phyloP scores from a whole-genome alignment of 2,113 vertebrate species.

The Alectura lathami region DNA sequence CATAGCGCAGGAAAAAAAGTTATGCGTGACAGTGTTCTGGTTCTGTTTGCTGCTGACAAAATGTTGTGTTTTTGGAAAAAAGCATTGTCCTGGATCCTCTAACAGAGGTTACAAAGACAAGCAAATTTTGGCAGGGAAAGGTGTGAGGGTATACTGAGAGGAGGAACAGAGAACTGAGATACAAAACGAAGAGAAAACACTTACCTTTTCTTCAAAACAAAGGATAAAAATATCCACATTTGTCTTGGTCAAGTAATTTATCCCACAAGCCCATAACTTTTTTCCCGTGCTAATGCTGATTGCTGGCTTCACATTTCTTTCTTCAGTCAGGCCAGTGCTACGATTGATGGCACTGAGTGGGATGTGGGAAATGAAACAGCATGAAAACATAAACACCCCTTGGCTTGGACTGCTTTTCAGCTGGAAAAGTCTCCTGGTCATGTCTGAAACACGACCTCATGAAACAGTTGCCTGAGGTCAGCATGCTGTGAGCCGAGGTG shows the following conservation, averaged over 20 bases:
- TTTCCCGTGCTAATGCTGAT: not conserved
- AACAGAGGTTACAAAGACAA: not conserved
- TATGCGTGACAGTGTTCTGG: not conserved
- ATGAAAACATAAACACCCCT: not conserved
- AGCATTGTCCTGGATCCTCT: not conserved
- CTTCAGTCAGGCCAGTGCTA: not conserved
- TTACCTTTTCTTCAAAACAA: not conserved
- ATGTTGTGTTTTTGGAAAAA: not conserved
- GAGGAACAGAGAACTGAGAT: not conserved
- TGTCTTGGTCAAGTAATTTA: not conserved
- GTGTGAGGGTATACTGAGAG: not conserved
- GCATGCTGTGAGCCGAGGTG: not conserved
- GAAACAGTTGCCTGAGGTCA: not conserved
- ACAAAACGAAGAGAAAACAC: not conserved
- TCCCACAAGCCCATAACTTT: fast-evolving
- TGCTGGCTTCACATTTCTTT: not conserved
- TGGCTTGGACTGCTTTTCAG: not conserved
- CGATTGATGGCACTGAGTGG: not conserved
- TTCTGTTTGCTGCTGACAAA: not conserved
- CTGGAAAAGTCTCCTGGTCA: not conserved
- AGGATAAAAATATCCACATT: not conserved
- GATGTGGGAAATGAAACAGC: not conserved
- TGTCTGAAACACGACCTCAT: not conserved
- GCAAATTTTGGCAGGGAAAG: not conserved
- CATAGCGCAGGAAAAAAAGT: not conserved